Base-by-base conservation (phyloP, 2,797 vertebrate genomes). In the Anguilla marmorata region DNA sequence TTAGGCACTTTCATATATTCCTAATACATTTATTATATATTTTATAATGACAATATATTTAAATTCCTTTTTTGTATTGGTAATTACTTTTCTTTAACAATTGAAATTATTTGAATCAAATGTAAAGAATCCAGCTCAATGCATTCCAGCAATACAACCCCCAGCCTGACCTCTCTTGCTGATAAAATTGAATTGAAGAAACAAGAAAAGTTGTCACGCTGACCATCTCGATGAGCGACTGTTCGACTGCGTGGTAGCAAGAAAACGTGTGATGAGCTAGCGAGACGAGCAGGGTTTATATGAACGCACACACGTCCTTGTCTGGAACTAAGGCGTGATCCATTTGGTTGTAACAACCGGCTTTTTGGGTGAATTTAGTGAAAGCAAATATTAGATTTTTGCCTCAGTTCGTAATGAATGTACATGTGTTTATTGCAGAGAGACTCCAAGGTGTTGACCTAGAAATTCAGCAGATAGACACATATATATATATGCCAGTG, bases 311-410 rank as follows among this genome's bases (percentile, higher is more conserved):
- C 21, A 82, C 41, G 7, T 82, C 79, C 21, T 21, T 19, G 1
- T 82, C 21, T 9, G 37, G 24, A 2, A 24, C 30, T 21, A 50
- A 48, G 45, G 21, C 5, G 37, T 48, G 79, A 82, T 50, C 6
- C 5, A 24, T 82, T 24, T 82, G 19, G 45, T 76, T 12, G 24
- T 27, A 9, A 72, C 30, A 11, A 33, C 30, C 16, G 0, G 72
- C 12, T 37, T 76, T 0, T 76, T 6, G 7, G 79, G 45, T n/a
- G 21, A 8, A 21, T 50, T 16, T 24, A 41, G 8, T 5, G 37
- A 82, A 50, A 50, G 41, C 11, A 48, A 82, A 82, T 50, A 82
- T 82, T 82, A 66, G 63, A 66, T 66, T n/a, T 66, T 66, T 27
- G 6, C 63, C 63, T 8, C n/a, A 66, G 63, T 66, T 8, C 0